phyloP scores from a whole-genome alignment of 2,113 vertebrate genomes.

The Callorhinus ursinus region DNA sequence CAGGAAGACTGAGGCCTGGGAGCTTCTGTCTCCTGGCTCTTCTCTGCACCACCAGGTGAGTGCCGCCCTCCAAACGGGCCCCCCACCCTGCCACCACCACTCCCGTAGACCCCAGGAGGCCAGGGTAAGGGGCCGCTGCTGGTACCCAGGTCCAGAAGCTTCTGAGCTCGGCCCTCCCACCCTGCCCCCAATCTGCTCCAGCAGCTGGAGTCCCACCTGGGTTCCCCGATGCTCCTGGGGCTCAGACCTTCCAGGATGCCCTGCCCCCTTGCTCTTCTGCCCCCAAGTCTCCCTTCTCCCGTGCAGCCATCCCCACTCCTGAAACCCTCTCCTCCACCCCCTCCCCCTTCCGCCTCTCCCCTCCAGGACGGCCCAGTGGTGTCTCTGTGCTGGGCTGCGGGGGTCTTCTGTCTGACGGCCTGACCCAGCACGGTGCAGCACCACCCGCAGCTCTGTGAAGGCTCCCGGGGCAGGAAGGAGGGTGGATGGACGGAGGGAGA shows the following conservation, averaged over 20 bases:
- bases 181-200: background rate
- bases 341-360: background rate
- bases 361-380: background rate
- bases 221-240: too few species aligned
- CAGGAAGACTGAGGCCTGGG: background rate
- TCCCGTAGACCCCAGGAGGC: background rate
- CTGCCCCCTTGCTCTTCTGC: background rate
- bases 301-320: background rate
- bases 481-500: background rate
- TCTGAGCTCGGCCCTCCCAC: background rate
- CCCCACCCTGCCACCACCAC: too few species aligned
- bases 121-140: background rate
- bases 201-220: background rate
- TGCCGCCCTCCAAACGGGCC: fast-evolving
- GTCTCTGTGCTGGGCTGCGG: background rate
- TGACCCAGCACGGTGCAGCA: background rate
- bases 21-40: background rate
- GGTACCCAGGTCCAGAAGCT: background rate
- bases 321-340: background rate
- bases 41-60: background rate
- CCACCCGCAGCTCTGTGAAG: background rate
- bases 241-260: too few species aligned
- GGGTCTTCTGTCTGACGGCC: background rate
- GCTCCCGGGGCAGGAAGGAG: background rate
- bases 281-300: background rate